phyloP scores from a whole-genome alignment of 2,113 vertebrate genomes.

The Misgurnus anguillicaudatus region DNA sequence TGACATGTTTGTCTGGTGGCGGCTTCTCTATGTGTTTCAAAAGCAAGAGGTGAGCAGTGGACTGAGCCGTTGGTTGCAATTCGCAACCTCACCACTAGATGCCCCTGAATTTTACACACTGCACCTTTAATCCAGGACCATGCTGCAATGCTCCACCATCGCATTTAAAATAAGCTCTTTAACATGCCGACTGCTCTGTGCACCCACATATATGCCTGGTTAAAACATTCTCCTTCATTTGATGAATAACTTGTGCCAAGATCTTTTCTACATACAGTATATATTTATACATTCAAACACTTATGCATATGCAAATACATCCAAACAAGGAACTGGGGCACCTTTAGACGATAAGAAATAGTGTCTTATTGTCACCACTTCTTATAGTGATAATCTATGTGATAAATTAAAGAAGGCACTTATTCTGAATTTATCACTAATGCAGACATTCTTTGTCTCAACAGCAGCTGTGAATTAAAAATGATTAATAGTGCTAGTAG shows the following conservation, averaged over 20 bases:
- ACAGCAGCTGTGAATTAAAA: background rate
- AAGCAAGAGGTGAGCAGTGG: no score
- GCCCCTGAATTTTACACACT: no score
- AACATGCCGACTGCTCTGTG: no score
- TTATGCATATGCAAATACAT: background rate
- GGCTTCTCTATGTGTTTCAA: no score
- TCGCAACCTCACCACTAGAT: no score
- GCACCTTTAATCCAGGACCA: no score
- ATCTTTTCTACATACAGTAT: background rate
- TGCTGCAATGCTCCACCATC: no score
- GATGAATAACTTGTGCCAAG: background rate
- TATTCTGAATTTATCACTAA: background rate
- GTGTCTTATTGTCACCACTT: background rate
- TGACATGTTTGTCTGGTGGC: no score
- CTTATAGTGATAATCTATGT: background rate
- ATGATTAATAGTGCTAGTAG: background rate
- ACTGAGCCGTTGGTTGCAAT: no score
- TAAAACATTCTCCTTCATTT: no score
- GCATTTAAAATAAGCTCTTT: no score
- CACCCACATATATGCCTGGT: no score
- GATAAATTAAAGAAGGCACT: background rate
- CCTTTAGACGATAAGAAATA: background rate
- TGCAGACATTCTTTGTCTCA: background rate
- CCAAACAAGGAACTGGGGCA: background rate
- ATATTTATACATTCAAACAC: background rate